Base-by-base conservation (phyloP, 1,140 invertebrate species). In the Drosophila ambigua region DNA sequence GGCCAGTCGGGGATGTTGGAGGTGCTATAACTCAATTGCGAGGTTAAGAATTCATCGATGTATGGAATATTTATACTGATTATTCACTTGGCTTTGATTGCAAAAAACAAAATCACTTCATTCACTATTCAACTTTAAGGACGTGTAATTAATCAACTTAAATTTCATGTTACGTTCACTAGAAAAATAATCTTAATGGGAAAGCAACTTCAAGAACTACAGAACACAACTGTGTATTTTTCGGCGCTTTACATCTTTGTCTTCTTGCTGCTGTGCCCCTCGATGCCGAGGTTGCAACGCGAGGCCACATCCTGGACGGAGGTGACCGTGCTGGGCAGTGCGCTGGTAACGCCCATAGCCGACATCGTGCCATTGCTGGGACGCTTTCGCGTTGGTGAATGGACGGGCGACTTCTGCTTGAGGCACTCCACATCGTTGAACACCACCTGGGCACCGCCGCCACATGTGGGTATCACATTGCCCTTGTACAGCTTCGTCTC, bases 401-500 rank as follows among this genome's bases (percentile, higher is more conserved):
- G 74, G 5, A 91, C 94, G 4, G 97, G 97, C 0, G 97, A 97
- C 72, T 94, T 94, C 91, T 99, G 98, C 78, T 95, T 96, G 5
- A 99, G 92, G 72, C 95, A 95, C 92, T 99, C 98, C 2, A 99
- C 96, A 92, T 99, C 98, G 77, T 97, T 97, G 81, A 99, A 99
- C 24, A 99, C 95, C 0, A 99, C 97, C 89, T 99, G 97, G 2
- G 97, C 96, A 0, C 98, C 98, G 7, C 98, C 98, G 13, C 96
- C 96, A 64, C 95, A 95, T 1, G 98, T 99, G 9, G 97, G 97
- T 13, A 99, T 93, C 28, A 99, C 96, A 92, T 99, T 97, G 46
- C 95, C 98, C 95, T 99, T 99, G 80, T 97, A 97, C 43, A 99
- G 85, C 81, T 97, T 97, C 0, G 98, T 99, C 92, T 98, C 97